Base-by-base conservation (phyloP, 2,888 invertebrate genomes). In the Colletes collaris region DNA sequence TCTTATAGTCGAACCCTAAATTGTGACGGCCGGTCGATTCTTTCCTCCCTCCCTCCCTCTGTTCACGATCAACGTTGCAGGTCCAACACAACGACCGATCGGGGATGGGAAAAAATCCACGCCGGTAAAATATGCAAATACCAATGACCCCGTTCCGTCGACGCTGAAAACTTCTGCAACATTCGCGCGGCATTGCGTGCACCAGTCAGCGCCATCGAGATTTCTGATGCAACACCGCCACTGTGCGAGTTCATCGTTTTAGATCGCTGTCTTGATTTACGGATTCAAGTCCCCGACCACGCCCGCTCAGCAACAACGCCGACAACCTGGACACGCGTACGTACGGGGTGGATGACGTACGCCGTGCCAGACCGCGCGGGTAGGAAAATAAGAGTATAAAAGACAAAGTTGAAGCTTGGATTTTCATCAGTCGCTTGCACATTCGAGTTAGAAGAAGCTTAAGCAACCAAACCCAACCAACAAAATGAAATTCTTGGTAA, bases 401-500 rank as follows among this genome's bases (percentile, higher is more conserved):
- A 87, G 79, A 71, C 79, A 60, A 77, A 67, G 69, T 62, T 71
- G 66, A 59, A 16, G 75, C 55, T 44, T 56, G 70, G 69, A 40
- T 81, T 77, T 79, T 70, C 84, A 87, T 85, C 86, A 88, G 88
- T 88, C 71, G 63, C 77, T 76, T 67, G 60, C 55, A 60, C 44
- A 68, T 63, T 73, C 68, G 27, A 52, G 49, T 64, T 69, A 53
- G 11, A 72, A 71, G 69, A 72, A 83, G 76, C 68, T 74, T 55
- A 70, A 67, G 63, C 63, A 67, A 83, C 50, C 58, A 65, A 55
- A 59, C 68, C 40, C 71, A 70, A 65, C 72, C 73, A 65, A 72
- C 86, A 86, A 72, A 80, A 88, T 88, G 88, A 88, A 88, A 73
- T 70, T 66, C 78, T 62, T 88, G 86, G 88, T 88, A 85, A 88